Evolutionary conservation across 2,797 vertebrate species (phyloP).

Genomic region (Miichthys miiuy): DNA sequence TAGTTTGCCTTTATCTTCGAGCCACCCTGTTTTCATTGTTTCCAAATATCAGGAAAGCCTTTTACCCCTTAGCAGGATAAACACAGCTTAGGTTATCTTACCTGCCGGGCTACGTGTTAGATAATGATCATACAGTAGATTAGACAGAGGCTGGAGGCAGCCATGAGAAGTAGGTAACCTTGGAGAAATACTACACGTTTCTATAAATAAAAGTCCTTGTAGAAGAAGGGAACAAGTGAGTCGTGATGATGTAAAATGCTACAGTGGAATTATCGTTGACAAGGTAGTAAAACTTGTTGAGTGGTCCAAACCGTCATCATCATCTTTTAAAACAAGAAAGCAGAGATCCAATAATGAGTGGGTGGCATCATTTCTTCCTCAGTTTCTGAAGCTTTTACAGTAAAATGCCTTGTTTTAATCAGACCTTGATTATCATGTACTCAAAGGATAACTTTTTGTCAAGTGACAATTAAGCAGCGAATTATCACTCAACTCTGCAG

Average conservation of each 20-base stretch:
- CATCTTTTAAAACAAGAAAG: slow-evolving; percentile 2
- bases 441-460: neutral
- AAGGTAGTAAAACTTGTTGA: neutral
- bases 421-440: slow-evolving; percentile 1
- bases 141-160: slow-evolving; percentile 14
- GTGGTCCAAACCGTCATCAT: neutral
- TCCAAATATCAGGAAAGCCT: slow-evolving; percentile 19
- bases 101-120: slow-evolving; percentile 19
- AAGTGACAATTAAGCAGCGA: neutral
- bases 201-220: neutral
- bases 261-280: neutral
- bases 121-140: slow-evolving; percentile 21
- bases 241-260: neutral
- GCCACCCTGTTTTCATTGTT: neutral
- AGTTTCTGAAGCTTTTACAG: neutral
- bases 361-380: neutral
- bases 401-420: neutral
- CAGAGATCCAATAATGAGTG: slow-evolving; percentile 9
- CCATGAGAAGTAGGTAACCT: neutral
- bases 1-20: neutral
- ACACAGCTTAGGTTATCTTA: slow-evolving; percentile 28
- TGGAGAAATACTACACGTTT: slow-evolving; percentile 8
- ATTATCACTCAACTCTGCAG: neutral
- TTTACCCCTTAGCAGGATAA: slow-evolving; percentile 26
- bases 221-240: neutral